These are phyloP conservation scores for Enoplosus armatus DNA, from an alignment of 2,797 vertebrate species.

Conservation along the genomic window DNA sequence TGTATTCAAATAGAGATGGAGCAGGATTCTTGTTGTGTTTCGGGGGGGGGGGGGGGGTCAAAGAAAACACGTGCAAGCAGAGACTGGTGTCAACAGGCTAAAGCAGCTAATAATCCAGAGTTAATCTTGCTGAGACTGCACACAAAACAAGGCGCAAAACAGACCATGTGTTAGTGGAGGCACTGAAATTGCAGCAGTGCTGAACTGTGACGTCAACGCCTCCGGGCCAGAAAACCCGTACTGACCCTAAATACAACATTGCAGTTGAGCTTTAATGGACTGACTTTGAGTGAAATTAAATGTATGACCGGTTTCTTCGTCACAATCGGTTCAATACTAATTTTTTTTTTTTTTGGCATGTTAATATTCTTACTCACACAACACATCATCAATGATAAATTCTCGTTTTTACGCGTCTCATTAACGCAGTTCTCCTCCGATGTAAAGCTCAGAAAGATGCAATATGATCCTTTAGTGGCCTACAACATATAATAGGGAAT, in stretches of 20 bases:
- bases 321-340: neutral
- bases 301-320: neutral
- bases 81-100: conserved; percentile 4
- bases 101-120: conserved; percentile 38
- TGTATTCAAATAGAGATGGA: neutral
- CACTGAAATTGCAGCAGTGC: neutral
- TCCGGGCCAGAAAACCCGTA: neutral
- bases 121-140: conserved; percentile 42
- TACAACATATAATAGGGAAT: neutral
- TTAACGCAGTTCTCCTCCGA: neutral
- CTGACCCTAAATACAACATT: neutral
- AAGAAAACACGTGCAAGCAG: neutral
- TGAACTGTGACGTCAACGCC: neutral
- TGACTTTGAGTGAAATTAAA: neutral
- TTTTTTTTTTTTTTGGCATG: neutral
- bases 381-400: neutral
- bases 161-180: neutral
- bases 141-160: conserved; percentile 1
- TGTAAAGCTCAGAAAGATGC: neutral
- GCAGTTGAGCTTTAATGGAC: neutral
- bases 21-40: neutral
- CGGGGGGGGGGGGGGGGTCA: too few relatives aligned
- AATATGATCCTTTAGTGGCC: neutral
- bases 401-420: neutral
- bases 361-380: neutral